Base-by-base conservation (phyloP, 1,140 invertebrate species). In the Phymastichus coffea region DNA sequence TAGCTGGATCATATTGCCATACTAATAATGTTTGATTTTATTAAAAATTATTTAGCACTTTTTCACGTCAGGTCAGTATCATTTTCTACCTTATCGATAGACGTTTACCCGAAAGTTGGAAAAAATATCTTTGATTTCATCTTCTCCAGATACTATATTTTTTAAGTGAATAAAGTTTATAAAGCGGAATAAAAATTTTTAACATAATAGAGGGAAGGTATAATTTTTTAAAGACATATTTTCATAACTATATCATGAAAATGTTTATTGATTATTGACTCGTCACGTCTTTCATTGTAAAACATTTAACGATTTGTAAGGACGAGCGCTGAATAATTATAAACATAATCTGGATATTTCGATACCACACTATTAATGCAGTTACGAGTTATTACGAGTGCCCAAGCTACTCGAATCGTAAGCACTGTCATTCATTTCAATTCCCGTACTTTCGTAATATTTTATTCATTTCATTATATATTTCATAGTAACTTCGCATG, bases 181-280 rank as follows among this genome's bases (percentile, higher is more conserved):
- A n/a, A n/a, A n/a, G n/a, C n/a, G n/a, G n/a, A n/a, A n/a, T n/a
- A n/a, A n/a, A n/a, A n/a, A n/a, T n/a, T n/a, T n/a, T n/a, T n/a
- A n/a, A n/a, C n/a, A n/a, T n/a, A n/a, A n/a, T n/a, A n/a, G n/a
- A n/a, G n/a, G n/a, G n/a, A n/a, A n/a, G n/a, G n/a, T n/a, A n/a
- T n/a, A n/a, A n/a, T n/a, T n/a, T n/a, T n/a, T n/a, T n/a, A 22
- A 44, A 40, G 23, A 30, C 30, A 19, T 41, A 41, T 23, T 22
- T 26, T 49, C 20, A 48, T 22, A 30, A 19, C 30, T 15, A 35
- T 38, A 53, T 38, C 57, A 38, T 53, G 51, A 47, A 52, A 54
- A 60, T 60, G 51, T 60, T 60, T 60, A 60, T 60, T 60, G n/a
- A 47, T 60, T 54, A 60, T 48, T 4, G 17, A 48, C 58, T 60